Evolutionary conservation across 2,888 invertebrate genomes (phyloP), one percentile per base, ranked within the genome.

Genomic region (Pecten maximus): DNA sequence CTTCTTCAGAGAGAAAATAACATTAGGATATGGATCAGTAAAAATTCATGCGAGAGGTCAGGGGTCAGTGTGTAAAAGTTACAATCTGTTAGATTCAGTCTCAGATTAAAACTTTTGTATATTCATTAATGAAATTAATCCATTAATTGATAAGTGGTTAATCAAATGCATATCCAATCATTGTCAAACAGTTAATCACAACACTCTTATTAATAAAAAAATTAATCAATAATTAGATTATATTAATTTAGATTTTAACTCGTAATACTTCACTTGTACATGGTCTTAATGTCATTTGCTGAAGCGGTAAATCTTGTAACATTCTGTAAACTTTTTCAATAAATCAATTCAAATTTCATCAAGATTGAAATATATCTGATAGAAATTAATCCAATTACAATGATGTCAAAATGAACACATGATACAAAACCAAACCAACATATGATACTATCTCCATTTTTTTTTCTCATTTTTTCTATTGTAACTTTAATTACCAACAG

Each of bases 51-150:
- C 74, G 10, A 35, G 35, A 74, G 74, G 74, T 74, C 74, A 35
- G 35, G 28, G 74, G 74, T 74, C 74, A 35, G 74, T 74, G 74
- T 74, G 74, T 74, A 28, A 74, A 74, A 74, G 2, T 74, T 2
- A 74, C 35, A 74, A 74, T 28, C 60, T 28, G 60, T 35, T 28
- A 54, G 54, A 54, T n/a, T 3, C 54, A 54, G 6, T 54, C 54
- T 74, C 74, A 28, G 28, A 74, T 28, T 74, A 35, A 74, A 74
- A 3, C 35, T 28, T 54, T 54, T 54, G 74, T 74, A 74, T 35
- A 74, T 15, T 74, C 74, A 74, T 74, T 74, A 74, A 74, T 35
- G 35, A 74, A 10, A 74, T 74, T 74, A 74, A 74, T 74, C 19
- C 16, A 54, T 54, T 54, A 50, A 50, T 28, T 19, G 19, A 54